These are phyloP conservation scores for Autographa gamma DNA, from an alignment of 2,888 invertebrate species.

Conservation along the genomic window DNA sequence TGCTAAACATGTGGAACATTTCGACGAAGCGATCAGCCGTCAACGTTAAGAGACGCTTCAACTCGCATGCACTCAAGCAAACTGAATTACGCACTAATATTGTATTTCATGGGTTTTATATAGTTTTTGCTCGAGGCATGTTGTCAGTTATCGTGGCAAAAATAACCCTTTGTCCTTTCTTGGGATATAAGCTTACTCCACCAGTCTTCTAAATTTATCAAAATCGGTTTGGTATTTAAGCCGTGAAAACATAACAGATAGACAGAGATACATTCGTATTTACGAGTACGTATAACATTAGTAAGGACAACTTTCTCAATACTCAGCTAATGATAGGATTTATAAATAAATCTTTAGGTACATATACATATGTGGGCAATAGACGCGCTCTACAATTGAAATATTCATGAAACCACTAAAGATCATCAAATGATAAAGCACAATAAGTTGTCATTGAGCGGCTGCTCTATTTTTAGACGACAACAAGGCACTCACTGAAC, in stretches of 20 bases:
- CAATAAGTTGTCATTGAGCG: slow-evolving; percentile 74
- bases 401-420: slow-evolving; percentile 63
- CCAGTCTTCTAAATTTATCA: too few species aligned
- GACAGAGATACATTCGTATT: too few species aligned
- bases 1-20: slow-evolving; percentile 48
- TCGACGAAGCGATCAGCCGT: slow-evolving; percentile 18
- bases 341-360: slow-evolving; percentile 31
- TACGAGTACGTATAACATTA: too few species aligned
- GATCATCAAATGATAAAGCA: slow-evolving; percentile 65
- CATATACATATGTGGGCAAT: slow-evolving; percentile 52
- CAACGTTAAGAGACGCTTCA: slow-evolving; percentile 13
- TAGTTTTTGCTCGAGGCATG: too few species aligned
- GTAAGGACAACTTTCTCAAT: too few species aligned
- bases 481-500: slow-evolving; percentile 68
- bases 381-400: slow-evolving; percentile 59
- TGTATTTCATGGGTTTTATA: too few species aligned
- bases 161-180: too few species aligned
- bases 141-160: too few species aligned
- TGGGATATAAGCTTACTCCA: too few species aligned
- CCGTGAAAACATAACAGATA: too few species aligned
- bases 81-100: slow-evolving; percentile 19
- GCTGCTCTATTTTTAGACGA: slow-evolving; percentile 81
- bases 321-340: background rate
- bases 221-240: too few species aligned
- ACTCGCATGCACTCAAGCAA: slow-evolving; percentile 5